Evolutionary conservation across 2,797 vertebrate genomes (phyloP), one percentile per base, ranked within the genome.

Genomic region (Lophius americanus): DNA sequence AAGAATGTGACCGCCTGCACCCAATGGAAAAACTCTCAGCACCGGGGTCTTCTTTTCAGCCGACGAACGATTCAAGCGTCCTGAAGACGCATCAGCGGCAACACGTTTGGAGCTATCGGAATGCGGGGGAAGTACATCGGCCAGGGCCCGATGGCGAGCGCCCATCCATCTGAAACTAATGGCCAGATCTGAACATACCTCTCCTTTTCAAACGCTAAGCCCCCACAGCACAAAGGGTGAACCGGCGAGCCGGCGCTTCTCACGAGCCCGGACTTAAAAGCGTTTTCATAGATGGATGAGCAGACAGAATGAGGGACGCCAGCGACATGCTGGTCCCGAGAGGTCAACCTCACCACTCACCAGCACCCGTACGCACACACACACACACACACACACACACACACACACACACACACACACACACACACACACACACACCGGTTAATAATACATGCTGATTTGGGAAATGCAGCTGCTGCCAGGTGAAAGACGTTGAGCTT

Each of bases 221-320:
- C 48, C 62, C 76, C 14, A 5, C 57, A 9, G 80, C 84, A 94
- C 91, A 93, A 95, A 90, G 75, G 58, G 87, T 66, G 62, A 85
- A 75, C 75, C 68, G 71, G 83, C 86, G 65, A 78, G 69, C 85
- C 9, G 32, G 87, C 90, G 82, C 86, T 46, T 60, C 86, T 92
- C 90, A 84, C 87, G 76, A 4, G 87, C 69, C 87, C 59, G 89
- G 91, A 88, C 89, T 92, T 92, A 90, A 23, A 88, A 90, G 78
- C 86, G 91, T 95, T 93, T 92, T 89, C 73, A 88, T 59, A 88
- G 94, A 70, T 94, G 94, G 90, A 44, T 94, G 91, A 94, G 76
- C 94, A 94, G 78, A 89, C 83, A 95, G 91, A 96, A 96, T 95
- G 92, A 91, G 81, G 54, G 88, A 63, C 75, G 82, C 48, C 54